Percentiles rank a stretch among this genome's conserved stretches.
phyloP scores from a whole-genome alignment of 2,888 invertebrate genomes.

The Stegana nigrithorax region DNA sequence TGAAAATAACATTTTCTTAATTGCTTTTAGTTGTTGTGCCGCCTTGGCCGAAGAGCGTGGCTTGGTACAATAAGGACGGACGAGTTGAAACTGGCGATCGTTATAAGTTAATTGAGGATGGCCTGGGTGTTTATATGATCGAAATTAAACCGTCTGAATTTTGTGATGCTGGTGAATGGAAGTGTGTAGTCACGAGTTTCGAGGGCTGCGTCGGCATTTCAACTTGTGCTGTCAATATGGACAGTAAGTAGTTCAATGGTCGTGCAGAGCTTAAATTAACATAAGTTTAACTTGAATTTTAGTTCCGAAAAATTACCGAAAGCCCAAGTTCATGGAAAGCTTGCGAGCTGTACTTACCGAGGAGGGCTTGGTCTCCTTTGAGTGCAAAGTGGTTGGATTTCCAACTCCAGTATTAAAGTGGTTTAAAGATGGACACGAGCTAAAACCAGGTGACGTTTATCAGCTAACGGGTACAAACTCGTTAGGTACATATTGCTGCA shows the following conservation, averaged over 20 bases:
- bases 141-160: slow-evolving; percentile 82
- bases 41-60: slow-evolving; percentile 85
- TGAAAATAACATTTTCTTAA: neutral
- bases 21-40: slow-evolving; percentile 78
- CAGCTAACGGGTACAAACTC: slow-evolving; percentile 92
- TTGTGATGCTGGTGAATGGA: slow-evolving; percentile 89
- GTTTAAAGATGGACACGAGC: slow-evolving; percentile 93
- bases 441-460: slow-evolving; percentile 92
- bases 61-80: slow-evolving; percentile 89
- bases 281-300: neutral
- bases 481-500: slow-evolving; percentile 88
- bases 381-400: slow-evolving; percentile 92
- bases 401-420: slow-evolving; percentile 88
- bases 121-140: slow-evolving; percentile 83
- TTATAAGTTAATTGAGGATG: slow-evolving; percentile 83
- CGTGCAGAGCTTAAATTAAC: neutral
- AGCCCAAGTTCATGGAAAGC: slow-evolving; percentile 90
- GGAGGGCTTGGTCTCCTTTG: slow-evolving; percentile 91
- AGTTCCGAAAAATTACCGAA: slow-evolving; percentile 91
- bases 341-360: slow-evolving; percentile 89
- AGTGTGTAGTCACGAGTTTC: slow-evolving; percentile 84
- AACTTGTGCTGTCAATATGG: slow-evolving; percentile 80
- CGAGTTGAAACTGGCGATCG: slow-evolving; percentile 78
- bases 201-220: slow-evolving; percentile 83
- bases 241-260: slow-evolving; percentile 74